These are phyloP conservation scores for Glyphotaelius pellucidus DNA, from an alignment of 2,888 invertebrate genomes.

Conservation along the genomic window DNA sequence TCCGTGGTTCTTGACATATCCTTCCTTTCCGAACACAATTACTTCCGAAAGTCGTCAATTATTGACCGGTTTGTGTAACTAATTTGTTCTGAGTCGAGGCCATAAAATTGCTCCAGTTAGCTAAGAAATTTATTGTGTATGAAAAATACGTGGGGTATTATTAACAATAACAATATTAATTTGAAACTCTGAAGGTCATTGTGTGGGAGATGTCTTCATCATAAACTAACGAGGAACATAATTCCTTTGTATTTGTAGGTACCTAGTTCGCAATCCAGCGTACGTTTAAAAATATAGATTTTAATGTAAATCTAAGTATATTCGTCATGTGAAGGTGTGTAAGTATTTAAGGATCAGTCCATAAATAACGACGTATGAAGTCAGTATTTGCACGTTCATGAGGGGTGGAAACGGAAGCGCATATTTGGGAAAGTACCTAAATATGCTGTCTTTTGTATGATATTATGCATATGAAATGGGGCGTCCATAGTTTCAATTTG, in stretches of 20 bases:
- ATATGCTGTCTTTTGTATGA: slow-evolving; percentile 7
- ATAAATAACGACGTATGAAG: not conserved
- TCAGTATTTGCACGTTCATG: not conserved
- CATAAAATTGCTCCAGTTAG: slow-evolving; percentile 6
- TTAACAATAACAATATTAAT: not conserved
- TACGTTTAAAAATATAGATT: too few species aligned
- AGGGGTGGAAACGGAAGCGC: slow-evolving; percentile 23
- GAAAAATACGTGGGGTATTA: not conserved
- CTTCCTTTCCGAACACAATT: not conserved
- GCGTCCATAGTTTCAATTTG: not conserved
- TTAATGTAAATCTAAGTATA: too few species aligned
- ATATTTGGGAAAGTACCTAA: slow-evolving; percentile 33
- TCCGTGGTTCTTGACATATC: not conserved
- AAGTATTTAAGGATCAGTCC: not conserved
- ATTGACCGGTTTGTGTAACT: not conserved
- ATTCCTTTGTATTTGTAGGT: not conserved
- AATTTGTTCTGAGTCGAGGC: slow-evolving; percentile 28
- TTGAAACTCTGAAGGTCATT: not conserved
- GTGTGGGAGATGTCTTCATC: not conserved
- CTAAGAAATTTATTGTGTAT: not conserved
- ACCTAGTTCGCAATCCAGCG: too few species aligned
- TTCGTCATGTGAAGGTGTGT: not conserved
- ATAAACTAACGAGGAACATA: not conserved
- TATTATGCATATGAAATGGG: slow-evolving; percentile 12
- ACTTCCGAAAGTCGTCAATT: slow-evolving; percentile 32